phyloP scores from a whole-genome alignment of 2,797 vertebrate species.

The Amblyopsis hoosieri region DNA sequence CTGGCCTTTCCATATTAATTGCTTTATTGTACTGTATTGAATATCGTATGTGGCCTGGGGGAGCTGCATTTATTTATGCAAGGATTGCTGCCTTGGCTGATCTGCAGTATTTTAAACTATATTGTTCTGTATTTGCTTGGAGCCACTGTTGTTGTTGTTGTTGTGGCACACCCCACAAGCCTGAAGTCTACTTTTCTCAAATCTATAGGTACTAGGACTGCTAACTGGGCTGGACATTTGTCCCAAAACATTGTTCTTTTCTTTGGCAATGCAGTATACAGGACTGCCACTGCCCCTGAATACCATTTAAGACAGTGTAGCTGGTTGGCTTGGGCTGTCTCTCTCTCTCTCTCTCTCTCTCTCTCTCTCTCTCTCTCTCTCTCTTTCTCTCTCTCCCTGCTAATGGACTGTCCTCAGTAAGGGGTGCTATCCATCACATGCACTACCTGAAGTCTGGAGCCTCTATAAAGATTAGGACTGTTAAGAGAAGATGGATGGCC shows the following conservation, averaged over 20 bases:
- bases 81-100: constrained; percentile 47
- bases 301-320: constrained; percentile 63
- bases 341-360: constrained; percentile 71
- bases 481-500: constrained; percentile 92
- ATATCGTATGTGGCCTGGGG: background rate
- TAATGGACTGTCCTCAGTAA: constrained; percentile 77
- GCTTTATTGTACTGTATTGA: background rate
- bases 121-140: constrained; percentile 19
- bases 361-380: constrained; percentile 65
- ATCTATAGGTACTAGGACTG: constrained; percentile 32
- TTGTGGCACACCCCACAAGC: constrained; percentile 35
- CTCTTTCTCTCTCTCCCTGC: constrained; percentile 66
- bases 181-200: constrained; percentile 40
- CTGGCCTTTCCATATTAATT: constrained; percentile 24
- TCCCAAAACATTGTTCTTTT: constrained; percentile 52
- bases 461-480: constrained; percentile 90
- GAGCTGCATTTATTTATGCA: constrained; percentile 15
- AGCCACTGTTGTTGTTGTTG: constrained; percentile 23
- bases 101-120: background rate
- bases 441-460: constrained; percentile 84
- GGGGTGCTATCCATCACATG: constrained; percentile 86
- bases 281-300: constrained; percentile 49
- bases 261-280: constrained; percentile 48
- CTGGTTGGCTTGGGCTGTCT: constrained; percentile 55
- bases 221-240: constrained; percentile 59